Percentiles rank a stretch among this genome's conserved stretches.
Conservation (phyloP, 2,888 invertebrate genomes). For the Amiota minor region DNA sequence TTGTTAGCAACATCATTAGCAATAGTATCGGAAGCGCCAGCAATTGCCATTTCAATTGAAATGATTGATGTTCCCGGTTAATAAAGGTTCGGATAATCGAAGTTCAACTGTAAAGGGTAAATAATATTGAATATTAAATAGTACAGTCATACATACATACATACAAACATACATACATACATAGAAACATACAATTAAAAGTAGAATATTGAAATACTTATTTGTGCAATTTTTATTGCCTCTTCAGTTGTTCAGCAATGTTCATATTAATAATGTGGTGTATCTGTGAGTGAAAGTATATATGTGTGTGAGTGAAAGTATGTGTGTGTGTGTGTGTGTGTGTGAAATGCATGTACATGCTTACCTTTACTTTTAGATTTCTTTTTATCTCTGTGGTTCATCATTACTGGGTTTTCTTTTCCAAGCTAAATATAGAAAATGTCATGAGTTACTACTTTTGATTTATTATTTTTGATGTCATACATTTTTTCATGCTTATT, state of each 20-base stretch:
- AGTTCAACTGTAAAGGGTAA: no score
- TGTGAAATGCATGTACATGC: background rate
- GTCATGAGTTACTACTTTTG: no score
- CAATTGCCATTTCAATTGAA: no score
- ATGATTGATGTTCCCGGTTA: no score
- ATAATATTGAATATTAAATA: background rate
- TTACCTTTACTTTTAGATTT: background rate
- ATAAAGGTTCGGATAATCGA: no score
- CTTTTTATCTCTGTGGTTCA: no score
- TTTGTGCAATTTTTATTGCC: constrained; percentile 2
- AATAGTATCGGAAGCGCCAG: no score
- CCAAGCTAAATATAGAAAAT: no score
- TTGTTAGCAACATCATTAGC: no score
- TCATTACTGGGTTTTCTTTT: no score
- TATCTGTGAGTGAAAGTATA: background rate
- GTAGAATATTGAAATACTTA: background rate
- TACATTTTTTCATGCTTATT: no score
- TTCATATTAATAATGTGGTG: constrained; percentile 5
- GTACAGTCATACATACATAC: background rate
- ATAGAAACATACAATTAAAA: background rate
- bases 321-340: background rate
- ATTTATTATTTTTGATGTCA: no score
- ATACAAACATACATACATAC: background rate
- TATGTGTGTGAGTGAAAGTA: background rate
- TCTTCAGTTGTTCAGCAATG: constrained; percentile 1